Conservation (phyloP, 2,888 invertebrate genomes). For the Marasmarcha lunaedactyla region DNA sequence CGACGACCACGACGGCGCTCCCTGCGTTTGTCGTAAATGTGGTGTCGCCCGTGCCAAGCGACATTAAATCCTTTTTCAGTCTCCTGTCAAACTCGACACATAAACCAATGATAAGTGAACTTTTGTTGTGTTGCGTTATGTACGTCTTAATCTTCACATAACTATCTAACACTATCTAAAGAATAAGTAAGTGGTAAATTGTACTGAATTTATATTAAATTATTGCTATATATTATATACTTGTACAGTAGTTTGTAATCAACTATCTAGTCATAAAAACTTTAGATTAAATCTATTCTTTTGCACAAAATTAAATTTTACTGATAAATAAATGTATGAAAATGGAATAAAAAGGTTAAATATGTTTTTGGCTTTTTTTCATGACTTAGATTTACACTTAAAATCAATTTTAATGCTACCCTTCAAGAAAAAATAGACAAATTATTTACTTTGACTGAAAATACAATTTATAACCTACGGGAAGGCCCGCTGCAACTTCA, state of each 20-base stretch:
- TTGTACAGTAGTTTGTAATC: background rate
- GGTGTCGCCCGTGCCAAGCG: conserved; percentile 55
- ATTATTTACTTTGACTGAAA: too few species aligned
- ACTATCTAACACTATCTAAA: conserved; percentile 15
- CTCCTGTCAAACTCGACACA: conserved; percentile 4
- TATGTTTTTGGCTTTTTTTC: too few species aligned
- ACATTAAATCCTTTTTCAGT: conserved; percentile 54
- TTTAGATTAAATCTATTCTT: conserved; percentile 3
- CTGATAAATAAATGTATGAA: conserved; percentile 4
- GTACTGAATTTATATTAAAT: conserved; percentile 11
- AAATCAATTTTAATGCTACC: too few species aligned
- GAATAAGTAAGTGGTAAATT: conserved; percentile 29
- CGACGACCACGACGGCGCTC: conserved; percentile 44
- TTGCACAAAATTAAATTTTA: conserved; percentile 1
- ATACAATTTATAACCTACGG: too few species aligned
- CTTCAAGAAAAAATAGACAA: too few species aligned
- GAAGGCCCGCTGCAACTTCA: too few species aligned
- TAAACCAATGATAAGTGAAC: too few species aligned
- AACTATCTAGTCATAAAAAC: background rate
- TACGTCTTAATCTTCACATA: too few species aligned
- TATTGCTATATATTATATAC: conserved; percentile 1
- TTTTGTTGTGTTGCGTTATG: too few species aligned
- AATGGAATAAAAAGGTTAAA: too few species aligned
- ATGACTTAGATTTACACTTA: background rate
- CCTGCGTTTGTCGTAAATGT: conserved; percentile 46